Base-by-base conservation (phyloP, 2,888 invertebrate species). In the Drosophila eohydei region DNA sequence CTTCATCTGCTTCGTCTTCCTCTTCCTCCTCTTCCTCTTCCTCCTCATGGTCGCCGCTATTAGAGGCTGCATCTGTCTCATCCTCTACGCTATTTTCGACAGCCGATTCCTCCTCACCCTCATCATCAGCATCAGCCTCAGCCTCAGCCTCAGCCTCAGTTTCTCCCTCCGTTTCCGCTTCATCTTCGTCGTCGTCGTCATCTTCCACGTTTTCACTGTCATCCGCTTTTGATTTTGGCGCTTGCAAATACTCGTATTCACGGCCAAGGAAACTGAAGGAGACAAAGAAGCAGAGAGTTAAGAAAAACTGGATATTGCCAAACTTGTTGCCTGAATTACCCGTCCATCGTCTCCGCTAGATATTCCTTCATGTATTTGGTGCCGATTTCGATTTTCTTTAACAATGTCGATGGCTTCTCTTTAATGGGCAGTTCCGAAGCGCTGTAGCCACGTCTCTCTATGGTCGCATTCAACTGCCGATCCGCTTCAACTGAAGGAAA, bases 61-160 rank as follows among this genome's bases (percentile, higher is more conserved):
- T 55, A 14, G 41, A 65, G n/a, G 73, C 50, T 12, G 50, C 61
- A 14, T 73, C 67, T 1, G 40, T 16, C 8, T 79, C 78, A 21
- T 64, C 71, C 34, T 93, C 3, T 83, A 93, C 48, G 7, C 34
- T 57, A 12, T 50, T 59, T 7, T 34, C 67, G 0, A 32, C 78
- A n/a, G 61, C 59, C 3, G 71, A 3, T 68, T 70, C 80, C 11
- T 64, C 67, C 38, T 81, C 93, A 78, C 93, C 4, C 83, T 93
- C 78, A 14, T 71, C 51, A 2, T 51, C 51, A 6, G 94, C 48
- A 93, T 93, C 89, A 93, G 93, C 50, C 2, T 50, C 50, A 3
- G 94, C 48, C 93, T 93, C 89, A 93, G 93, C 85, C 0, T 52
- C 52, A 2, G 94, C 48, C 94, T 93, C 89, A 93, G 93, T 85